A percentile compares a stretch with the other conserved stretches of the same genome.
Conservation (phyloP, 2,797 vertebrate genomes). For the Spea hammondii region DNA sequence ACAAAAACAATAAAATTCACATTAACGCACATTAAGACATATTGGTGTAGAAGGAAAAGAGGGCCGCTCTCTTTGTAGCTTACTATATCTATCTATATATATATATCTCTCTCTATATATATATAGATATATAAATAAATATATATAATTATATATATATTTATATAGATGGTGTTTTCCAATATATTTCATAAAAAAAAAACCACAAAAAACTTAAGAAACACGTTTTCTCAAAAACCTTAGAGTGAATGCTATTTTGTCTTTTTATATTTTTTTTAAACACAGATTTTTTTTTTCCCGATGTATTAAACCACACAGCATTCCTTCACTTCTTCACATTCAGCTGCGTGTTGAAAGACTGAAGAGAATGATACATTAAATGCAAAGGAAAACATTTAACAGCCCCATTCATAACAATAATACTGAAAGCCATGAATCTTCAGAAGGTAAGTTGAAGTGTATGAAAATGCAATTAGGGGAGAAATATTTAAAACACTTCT, state of each 20-base stretch:
- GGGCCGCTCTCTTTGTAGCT: no score
- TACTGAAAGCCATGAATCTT: conserved; percentile 61
- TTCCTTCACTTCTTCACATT: conserved; percentile 52
- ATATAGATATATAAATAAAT: no score
- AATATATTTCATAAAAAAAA: no score
- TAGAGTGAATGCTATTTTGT: not conserved
- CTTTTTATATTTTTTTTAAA: no score
- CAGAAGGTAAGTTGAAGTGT: conserved; percentile 19
- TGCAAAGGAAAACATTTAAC: conserved; percentile 63
- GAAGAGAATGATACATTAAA: conserved; percentile 61
- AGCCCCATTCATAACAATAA: conserved; percentile 63
- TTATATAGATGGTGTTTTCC: no score
- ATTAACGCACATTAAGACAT: no score
- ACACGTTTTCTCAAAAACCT: not conserved
- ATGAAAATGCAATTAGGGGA: conserved; percentile 55
- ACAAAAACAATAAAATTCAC: no score
- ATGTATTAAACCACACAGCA: conserved; percentile 42
- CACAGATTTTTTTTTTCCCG: not conserved
- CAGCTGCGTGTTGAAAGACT: conserved; percentile 57
- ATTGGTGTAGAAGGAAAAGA: no score
- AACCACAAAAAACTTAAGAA: no score
- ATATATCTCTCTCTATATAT: no score
- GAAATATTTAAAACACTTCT: conserved; percentile 45
- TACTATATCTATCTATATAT: no score
- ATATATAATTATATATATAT: no score